Evolutionary conservation across 2,113 vertebrate species (phyloP).

Genomic region (Onychorhynchus coronatus): DNA sequence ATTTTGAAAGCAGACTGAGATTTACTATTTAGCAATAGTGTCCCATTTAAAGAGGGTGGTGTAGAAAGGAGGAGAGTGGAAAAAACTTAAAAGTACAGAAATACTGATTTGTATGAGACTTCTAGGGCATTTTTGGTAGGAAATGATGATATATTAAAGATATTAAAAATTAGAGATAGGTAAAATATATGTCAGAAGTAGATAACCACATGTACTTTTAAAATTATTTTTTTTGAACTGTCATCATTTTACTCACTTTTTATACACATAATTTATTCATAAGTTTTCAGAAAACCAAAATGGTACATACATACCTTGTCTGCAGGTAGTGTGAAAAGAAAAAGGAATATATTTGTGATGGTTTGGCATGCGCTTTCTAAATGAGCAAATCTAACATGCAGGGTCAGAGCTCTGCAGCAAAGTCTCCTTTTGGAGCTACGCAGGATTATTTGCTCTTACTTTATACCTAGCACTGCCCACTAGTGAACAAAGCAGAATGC

Average conservation of each 20-base stretch:
- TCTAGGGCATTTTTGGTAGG: background rate
- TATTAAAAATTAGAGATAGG: background rate
- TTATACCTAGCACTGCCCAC: background rate
- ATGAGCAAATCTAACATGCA: background rate
- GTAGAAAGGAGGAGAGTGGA: background rate
- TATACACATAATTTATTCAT: background rate
- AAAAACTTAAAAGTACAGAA: background rate
- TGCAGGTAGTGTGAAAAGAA: background rate
- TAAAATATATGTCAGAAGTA: background rate
- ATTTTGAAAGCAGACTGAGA: background rate
- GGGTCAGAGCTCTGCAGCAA: background rate
- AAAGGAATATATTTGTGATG: background rate
- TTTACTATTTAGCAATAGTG: background rate
- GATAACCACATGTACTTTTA: background rate
- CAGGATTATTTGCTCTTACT: background rate
- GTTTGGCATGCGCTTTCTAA: accelerated
- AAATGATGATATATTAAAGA: background rate
- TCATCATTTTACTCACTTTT: accelerated
- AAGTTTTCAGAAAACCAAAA: background rate
- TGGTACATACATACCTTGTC: background rate
- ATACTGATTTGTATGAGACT: background rate
- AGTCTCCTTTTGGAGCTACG: background rate
- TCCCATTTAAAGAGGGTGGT: background rate
- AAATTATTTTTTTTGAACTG: background rate
- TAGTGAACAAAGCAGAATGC: background rate